Conservation (phyloP, 2,888 invertebrate species). For the Drosophila neoperkinsi region DNA sequence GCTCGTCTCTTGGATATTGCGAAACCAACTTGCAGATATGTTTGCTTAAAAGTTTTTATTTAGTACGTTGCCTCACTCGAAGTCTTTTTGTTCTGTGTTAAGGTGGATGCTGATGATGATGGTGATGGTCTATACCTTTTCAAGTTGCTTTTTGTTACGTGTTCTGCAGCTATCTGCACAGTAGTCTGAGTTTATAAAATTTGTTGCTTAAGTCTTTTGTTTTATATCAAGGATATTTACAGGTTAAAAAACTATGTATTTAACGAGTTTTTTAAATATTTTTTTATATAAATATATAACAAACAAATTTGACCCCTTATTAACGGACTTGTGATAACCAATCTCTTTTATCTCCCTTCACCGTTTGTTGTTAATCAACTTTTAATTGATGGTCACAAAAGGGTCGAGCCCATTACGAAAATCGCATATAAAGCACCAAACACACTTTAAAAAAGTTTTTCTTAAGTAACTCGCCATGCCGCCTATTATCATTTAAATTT, state of each 20-base stretch:
- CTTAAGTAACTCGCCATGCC: conserved; percentile 36
- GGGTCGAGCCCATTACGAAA: conserved; percentile 53
- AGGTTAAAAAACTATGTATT: neutral
- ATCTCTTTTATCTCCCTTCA: conserved; percentile 4
- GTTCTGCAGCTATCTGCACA: conserved; percentile 12
- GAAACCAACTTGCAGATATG: conserved; percentile 48
- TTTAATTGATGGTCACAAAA: conserved; percentile 41
- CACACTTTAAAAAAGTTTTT: conserved; percentile 17
- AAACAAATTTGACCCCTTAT: neutral
- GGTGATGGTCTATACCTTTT: conserved; percentile 24
- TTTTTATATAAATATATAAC: neutral
- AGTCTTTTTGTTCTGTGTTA: conserved; percentile 51
- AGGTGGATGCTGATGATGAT: conserved; percentile 17
- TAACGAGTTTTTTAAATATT: neutral
- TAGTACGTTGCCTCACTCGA: conserved; percentile 37
- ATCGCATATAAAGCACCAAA: conserved; percentile 17
- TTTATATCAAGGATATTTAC: neutral
- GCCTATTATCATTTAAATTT: conserved; percentile 67
- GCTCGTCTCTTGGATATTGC: conserved; percentile 50
- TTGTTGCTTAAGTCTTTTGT: conserved; percentile 26
- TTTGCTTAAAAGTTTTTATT: conserved; percentile 33
- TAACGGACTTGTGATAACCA: neutral
- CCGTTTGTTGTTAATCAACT: conserved; percentile 8
- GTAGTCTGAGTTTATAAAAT: neutral
- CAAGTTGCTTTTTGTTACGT: conserved; percentile 2